Base-by-base conservation (phyloP, 2,113 vertebrate species). In the Tragelaphus buxtoni region DNA sequence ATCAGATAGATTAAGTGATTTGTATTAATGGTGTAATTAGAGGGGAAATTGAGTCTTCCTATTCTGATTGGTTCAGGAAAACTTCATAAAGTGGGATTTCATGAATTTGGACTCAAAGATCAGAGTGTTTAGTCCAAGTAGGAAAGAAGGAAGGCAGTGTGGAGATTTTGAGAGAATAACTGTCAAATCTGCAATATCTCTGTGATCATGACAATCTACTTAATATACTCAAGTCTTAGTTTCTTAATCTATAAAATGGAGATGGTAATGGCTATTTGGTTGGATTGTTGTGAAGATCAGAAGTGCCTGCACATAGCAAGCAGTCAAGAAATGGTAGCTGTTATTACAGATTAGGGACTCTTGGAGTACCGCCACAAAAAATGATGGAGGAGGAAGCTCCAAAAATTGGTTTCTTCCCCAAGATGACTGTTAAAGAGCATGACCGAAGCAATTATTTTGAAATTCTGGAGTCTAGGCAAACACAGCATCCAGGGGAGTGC, bases 31-130 rank as follows among this genome's bases (percentile, higher is more conserved):
- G 35, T 90, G 1, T 22, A 96, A n/a, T 94, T 95, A 85, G 49
- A 80, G 28, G 58, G 89, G 47, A 95, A 82, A 91, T 83, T 45
- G 81, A 55, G 76, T 87, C 16, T 92, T 69, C 6, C 14, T 96
- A 42, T 77, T 81, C n/a, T 76, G 14, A 56, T 61, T 95, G 53
- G 74, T 92, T 97, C n/a, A 49, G 58, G n/a, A 95, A 93, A 76
- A 88, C 77, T 94, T 96, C 35, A 49, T 91, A 80, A 94, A 90
- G 49, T 82, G 22, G 35, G 10, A 79, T 90, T 91, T 93, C 24
- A 22, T 86, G 61, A 94, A 18, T 82, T 92, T 94, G 82, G 16
- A 90, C 51, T 95, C 53, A 88, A 83, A 84, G 53, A 84, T 28
- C 81, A 90, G 81, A 90, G 4, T 90, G 24, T 88, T 95, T 92